Percentiles rank a stretch among this genome's conserved stretches.
phyloP scores from a whole-genome alignment of 2,113 vertebrate species.

The Rana temporaria region DNA sequence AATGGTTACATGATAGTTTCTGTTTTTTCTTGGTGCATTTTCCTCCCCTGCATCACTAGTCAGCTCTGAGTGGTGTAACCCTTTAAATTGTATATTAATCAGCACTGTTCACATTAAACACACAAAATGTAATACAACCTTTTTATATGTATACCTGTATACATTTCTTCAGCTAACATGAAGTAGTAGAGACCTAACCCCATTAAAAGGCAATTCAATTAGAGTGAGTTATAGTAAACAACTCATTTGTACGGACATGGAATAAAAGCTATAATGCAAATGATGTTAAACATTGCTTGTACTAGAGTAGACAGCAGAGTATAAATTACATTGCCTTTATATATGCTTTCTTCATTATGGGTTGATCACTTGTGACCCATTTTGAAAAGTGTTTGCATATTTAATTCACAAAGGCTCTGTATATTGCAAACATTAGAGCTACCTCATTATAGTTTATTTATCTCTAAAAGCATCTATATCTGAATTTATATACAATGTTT shows the following conservation, averaged over 20 bases:
- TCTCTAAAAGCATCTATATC: too few relatives aligned
- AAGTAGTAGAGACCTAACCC: neutral
- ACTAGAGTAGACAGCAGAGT: neutral
- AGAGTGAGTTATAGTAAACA: neutral
- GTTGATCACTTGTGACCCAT: constrained; percentile 16
- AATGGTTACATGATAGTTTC: too few relatives aligned
- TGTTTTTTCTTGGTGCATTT: too few relatives aligned
- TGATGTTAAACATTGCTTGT: neutral
- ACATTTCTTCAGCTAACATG: neutral
- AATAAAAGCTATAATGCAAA: constrained; percentile 4
- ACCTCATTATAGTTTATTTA: too few relatives aligned
- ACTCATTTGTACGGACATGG: neutral
- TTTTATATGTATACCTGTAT: neutral
- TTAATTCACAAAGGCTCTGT: neutral
- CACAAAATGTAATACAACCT: too few relatives aligned
- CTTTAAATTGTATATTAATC: too few relatives aligned
- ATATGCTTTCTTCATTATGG: neutral
- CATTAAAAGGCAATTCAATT: constrained; percentile 13
- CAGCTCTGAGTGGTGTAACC: too few relatives aligned
- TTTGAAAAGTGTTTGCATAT: neutral
- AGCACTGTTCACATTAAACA: too few relatives aligned
- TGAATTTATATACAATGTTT: too few relatives aligned
- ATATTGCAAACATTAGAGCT: too few relatives aligned
- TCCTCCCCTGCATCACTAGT: too few relatives aligned
- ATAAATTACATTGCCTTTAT: neutral